These are phyloP conservation scores for Theodoxus fluviatilis DNA, from an alignment of 2,888 invertebrate genomes.

Conservation along the genomic window DNA sequence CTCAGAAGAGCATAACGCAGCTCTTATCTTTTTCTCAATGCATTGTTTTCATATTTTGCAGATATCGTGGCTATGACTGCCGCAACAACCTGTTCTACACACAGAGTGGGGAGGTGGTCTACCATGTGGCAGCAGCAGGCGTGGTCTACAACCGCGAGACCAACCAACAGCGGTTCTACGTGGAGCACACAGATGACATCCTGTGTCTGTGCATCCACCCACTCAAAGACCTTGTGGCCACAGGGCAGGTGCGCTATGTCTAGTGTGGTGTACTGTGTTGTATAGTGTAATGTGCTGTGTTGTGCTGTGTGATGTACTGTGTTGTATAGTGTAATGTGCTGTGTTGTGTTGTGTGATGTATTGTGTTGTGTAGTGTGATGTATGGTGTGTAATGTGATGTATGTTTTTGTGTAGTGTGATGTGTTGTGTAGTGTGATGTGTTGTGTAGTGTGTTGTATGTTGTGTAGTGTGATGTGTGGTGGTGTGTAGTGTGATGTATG, in stretches of 20 bases:
- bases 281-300: not conserved
- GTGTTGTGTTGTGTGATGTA: too few species aligned
- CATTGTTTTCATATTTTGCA: constrained; percentile 38
- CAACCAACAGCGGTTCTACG: constrained; percentile 64
- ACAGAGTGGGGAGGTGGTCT: constrained; percentile 64
- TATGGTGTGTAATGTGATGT: too few species aligned
- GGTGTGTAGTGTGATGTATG: too few species aligned
- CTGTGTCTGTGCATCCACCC: constrained; percentile 66
- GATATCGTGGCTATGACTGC: constrained; percentile 67
- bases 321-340: not conserved
- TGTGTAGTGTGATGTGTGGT: too few species aligned
- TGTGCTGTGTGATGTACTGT: not conserved
- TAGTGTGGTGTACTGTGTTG: not conserved
- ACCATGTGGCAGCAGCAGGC: constrained; percentile 66
- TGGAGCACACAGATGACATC: constrained; percentile 67
- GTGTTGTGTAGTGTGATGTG: not conserved
- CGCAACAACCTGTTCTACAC: constrained; percentile 66
- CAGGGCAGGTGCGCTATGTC: constrained; percentile 64
- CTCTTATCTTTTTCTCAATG: too few species aligned
- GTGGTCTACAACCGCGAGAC: constrained; percentile 63
- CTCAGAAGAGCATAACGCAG: not conserved
- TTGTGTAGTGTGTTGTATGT: not conserved
- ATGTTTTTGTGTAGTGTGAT: too few species aligned
- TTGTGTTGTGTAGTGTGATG: too few species aligned
- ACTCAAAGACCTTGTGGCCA: constrained; percentile 64